Conservation (phyloP, 2,888 invertebrate genomes). For the Opisthograptis luteolata region DNA sequence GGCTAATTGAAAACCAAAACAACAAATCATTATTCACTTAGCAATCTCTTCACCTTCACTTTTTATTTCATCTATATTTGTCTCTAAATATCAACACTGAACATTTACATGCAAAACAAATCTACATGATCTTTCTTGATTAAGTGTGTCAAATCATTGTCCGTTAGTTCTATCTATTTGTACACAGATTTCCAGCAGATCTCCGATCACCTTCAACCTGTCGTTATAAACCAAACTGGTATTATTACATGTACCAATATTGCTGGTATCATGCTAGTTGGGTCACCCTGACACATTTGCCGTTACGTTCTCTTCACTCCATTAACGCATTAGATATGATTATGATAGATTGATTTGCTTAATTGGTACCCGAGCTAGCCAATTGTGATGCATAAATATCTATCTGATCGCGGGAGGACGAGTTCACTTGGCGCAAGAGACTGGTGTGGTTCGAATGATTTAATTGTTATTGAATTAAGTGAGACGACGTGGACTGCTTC, state of each 20-base stretch:
- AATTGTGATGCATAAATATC: constrained; percentile 9
- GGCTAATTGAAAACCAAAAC: too few relatives aligned
- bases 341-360: constrained; percentile 61
- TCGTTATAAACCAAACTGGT: constrained; percentile 15
- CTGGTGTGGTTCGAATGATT: too few relatives aligned
- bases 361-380: constrained; percentile 47
- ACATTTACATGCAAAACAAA: too few relatives aligned
- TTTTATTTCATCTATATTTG: too few relatives aligned
- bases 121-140: too few relatives aligned
- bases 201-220: constrained; percentile 28
- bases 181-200: constrained; percentile 10
- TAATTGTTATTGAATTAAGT: too few relatives aligned
- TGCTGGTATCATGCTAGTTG: constrained; percentile 24
- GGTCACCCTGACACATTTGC: constrained; percentile 41
- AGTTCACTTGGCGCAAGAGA: neutral
- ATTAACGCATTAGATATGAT: constrained; percentile 47
- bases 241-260: constrained; percentile 2
- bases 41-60: too few relatives aligned
- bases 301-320: constrained; percentile 32
- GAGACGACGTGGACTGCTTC: too few relatives aligned
- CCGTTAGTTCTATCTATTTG: neutral
- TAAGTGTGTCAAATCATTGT: too few relatives aligned
- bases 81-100: too few relatives aligned
- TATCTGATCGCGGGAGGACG: neutral
- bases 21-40: too few relatives aligned